phyloP scores from a whole-genome alignment of 2,113 vertebrate genomes.

The Turdus rufiventris region DNA sequence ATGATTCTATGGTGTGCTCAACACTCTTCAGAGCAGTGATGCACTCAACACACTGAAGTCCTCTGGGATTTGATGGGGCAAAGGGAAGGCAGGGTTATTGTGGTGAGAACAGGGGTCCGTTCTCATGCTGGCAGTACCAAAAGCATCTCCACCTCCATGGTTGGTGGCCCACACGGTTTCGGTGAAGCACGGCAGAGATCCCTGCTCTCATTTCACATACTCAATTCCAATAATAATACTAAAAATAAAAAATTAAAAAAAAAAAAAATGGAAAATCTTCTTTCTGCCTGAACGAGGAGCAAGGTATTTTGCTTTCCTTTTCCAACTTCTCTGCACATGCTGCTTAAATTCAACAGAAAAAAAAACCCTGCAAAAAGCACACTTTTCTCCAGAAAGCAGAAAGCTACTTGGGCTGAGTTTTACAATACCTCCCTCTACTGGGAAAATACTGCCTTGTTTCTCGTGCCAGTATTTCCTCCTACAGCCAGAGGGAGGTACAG shows the following conservation, averaged over 20 bases:
- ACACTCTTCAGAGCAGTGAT: neutral
- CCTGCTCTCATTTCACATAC: neutral
- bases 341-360: neutral
- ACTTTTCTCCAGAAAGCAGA: neutral
- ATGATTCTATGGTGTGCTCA: neutral
- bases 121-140: neutral
- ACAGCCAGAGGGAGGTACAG: neutral
- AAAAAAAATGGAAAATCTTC: neutral
- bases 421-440: slow-evolving; percentile 53
- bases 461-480: neutral
- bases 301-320: neutral
- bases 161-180: neutral
- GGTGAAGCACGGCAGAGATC: neutral
- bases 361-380: neutral
- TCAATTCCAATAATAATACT: neutral
- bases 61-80: neutral
- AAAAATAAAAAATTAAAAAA: neutral
- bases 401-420: neutral
- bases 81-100: neutral
- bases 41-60: neutral
- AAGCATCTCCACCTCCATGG: neutral
- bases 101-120: neutral
- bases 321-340: neutral
- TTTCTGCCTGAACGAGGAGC: rapidly evolving
- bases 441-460: neutral